Base-by-base conservation (phyloP, 1,140 invertebrate species). In the Hylaeus anthracinus region DNA sequence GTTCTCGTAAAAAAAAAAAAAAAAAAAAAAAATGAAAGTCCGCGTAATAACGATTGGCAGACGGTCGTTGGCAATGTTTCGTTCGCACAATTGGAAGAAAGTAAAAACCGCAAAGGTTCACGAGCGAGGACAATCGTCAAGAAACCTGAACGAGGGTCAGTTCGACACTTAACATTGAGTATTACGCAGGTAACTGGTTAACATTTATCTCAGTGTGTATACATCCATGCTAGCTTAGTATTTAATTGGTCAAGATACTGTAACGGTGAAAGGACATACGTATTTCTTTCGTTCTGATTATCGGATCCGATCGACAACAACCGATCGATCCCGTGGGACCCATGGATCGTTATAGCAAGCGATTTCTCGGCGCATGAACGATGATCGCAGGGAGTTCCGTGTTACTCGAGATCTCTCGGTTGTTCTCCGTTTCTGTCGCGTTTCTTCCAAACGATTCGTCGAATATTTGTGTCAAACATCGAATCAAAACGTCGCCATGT, bases 241-340 rank as follows among this genome's bases (percentile, higher is more conserved):
- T 83, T 84, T 87, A 88, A 86, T 86, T 89, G 83, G 66, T 83
- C 78, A 79, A 69, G 75, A 83, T 74, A 79, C 75, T 83, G 84
- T 81, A 64, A 74, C 63, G 64, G 37, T 75, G 71, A 61, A 75
- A 75, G 63, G 53, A 63, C 72, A 66, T 73, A 72, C 75, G 67
- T 51, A 9, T 55, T 72, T 51, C 14, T 6, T 60, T 10, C 41
- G 53, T 41, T 56, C 37, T n/a, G 26, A 5, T 67, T 61, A 45
- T 1, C 12, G 43, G 37, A 14, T 39, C 43, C 55, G 5, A 26
- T 56, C 43, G 45, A 58, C 26, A 37, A 58, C 64, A 73, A 41
- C 12, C 41, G 51, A 12, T 10, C 65, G 43, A 51, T 51, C 65
- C 12, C 45, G 51, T 56, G 26, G 9, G 3, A 26, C 26, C 26